phyloP scores from a whole-genome alignment of 2,888 invertebrate genomes.

The Nymphalis urticae region DNA sequence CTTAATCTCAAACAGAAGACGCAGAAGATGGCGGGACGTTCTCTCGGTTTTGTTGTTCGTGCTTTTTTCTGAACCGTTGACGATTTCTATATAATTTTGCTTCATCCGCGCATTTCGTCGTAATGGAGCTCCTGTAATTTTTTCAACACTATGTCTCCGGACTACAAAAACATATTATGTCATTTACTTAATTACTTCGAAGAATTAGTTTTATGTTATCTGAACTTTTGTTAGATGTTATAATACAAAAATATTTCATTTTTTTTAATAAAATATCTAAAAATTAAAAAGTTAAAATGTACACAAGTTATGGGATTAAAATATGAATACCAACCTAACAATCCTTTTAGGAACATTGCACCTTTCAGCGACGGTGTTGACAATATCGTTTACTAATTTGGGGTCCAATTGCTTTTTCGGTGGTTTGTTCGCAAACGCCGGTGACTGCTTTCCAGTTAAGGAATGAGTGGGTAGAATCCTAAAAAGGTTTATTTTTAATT shows the following conservation, averaged over 20 bases:
- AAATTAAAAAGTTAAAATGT: too few relatives aligned
- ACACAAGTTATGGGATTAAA: too few relatives aligned
- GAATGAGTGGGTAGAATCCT: constrained; percentile 82
- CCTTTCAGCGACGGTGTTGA: constrained; percentile 72
- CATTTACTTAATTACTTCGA: too few relatives aligned
- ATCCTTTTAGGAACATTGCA: constrained; percentile 56
- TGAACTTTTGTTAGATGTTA: too few relatives aligned
- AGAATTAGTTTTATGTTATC: too few relatives aligned
- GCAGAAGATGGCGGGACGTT: constrained; percentile 50
- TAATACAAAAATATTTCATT: too few relatives aligned
- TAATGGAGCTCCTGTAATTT: constrained; percentile 75
- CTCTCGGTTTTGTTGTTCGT: constrained; percentile 53
- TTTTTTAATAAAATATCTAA: too few relatives aligned
- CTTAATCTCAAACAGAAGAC: constrained; percentile 43
- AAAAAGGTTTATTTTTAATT: constrained; percentile 32
- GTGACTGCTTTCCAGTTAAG: constrained; percentile 81
- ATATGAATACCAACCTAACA: too few relatives aligned
- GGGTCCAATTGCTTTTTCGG: constrained; percentile 75
- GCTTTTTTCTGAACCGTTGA: constrained; percentile 47
- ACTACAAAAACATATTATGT: too few relatives aligned
- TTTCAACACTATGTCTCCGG: neutral
- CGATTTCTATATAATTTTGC: constrained; percentile 79
- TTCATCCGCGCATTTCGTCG: constrained; percentile 84
- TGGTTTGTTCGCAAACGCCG: constrained; percentile 69
- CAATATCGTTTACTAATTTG: constrained; percentile 77